Evolutionary conservation across 2,113 vertebrate genomes (phyloP), one percentile per base, ranked within the genome.

Genomic region (Carollia perspicillata): DNA sequence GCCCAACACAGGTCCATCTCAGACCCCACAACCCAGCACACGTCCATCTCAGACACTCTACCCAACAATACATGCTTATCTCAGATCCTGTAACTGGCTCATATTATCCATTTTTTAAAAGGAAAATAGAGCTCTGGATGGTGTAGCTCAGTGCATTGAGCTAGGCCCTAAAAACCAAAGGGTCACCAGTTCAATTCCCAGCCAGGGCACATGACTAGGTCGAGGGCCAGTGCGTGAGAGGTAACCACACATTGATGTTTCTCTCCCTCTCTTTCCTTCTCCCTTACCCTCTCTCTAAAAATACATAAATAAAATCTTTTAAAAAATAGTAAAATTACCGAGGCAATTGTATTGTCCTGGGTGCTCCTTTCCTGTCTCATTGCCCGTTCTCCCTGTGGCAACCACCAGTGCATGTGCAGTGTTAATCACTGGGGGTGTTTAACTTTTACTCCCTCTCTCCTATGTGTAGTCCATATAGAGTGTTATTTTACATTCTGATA

Each of bases 291-390:
- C 55, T 55, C 53, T 58, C 55, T 58, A 58, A 58, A 58, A 58
- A 23, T 58, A 58, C 7, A 58, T 9, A 58, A 58, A 58, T 58
- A 23, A 9, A 9, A 9, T 58, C 55, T 58, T 55, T 55, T 5
- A 58, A 60, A 58, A 28, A n/a, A 28, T 0, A 14, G 72, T 17
- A 72, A 18, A 10, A 2, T 22, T 23, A 4, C n/a, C 2, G 75
- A 28, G 1, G 23, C 23, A 0, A 0, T 2, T 30, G 3, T 22
- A 37, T 8, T 5, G 0, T 11, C 4, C 23, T 23, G 8, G 30
- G 20, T 13, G 20, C 10, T 1, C 23, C 7, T 2, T 28, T 68
- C 60, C 23, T 18, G 17, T 14, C 49, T 1, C 4, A 13, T 4
- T 8, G 1, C 16, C 37, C 9, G 6, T 53, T 42, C 17, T 78